Conservation (phyloP, 2,888 invertebrate species). For the Xestia c-nigrum region DNA sequence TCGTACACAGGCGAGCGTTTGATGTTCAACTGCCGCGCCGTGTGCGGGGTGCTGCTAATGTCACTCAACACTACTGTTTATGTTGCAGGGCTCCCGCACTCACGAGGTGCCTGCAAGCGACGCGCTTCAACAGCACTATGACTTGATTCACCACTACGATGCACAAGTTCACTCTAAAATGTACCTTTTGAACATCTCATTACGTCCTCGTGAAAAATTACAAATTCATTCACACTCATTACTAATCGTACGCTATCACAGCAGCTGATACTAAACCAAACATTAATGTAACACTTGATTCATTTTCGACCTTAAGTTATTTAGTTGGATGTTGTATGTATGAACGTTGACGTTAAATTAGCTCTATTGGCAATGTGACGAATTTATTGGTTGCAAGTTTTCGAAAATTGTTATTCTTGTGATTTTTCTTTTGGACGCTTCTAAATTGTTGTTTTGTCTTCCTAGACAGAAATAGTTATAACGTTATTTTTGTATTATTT, state of each 20-base stretch:
- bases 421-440: conserved; percentile 79
- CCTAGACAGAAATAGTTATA: conserved; percentile 80
- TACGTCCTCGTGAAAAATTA: conserved; percentile 77
- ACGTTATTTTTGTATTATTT: conserved; percentile 90
- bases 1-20: conserved; percentile 74
- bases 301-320: conserved; percentile 61
- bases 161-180: conserved; percentile 71
- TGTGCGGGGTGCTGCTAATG: conserved; percentile 49
- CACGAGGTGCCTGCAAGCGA: conserved; percentile 86
- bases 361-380: conserved; percentile 66
- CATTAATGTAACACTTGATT: conserved; percentile 68
- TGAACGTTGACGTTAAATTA: conserved; percentile 59
- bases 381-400: conserved; percentile 75
- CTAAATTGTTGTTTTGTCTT: conserved; percentile 86
- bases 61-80: conserved; percentile 68
- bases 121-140: conserved; percentile 84
- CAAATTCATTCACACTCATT: conserved; percentile 67
- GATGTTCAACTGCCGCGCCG: conserved; percentile 63
- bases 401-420: conserved; percentile 72
- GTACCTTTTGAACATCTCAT: conserved; percentile 82
- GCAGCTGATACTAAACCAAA: conserved; percentile 76
- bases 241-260: conserved; percentile 66
- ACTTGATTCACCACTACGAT: conserved; percentile 80
- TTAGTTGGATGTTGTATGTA: conserved; percentile 64
- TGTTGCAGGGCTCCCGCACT: conserved; percentile 87